Percentiles rank a stretch among this genome's conserved stretches.
Conservation (phyloP, 2,797 vertebrate genomes). For the Acanthurus tractus region DNA sequence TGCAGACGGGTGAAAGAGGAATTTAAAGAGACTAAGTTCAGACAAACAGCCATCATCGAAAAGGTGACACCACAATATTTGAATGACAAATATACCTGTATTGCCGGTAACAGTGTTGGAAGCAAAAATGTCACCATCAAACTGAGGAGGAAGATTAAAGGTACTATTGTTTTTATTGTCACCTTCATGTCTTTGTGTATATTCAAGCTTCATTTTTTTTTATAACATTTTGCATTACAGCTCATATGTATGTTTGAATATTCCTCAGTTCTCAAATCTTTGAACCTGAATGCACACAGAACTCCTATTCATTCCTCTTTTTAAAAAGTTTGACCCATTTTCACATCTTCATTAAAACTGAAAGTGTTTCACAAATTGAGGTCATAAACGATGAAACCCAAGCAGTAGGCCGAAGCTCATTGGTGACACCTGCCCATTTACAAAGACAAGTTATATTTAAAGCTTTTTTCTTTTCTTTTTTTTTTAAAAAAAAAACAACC, state of each 20-base stretch:
- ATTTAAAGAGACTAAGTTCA: conserved; percentile 1
- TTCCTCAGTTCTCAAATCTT: not conserved
- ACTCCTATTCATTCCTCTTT: not conserved
- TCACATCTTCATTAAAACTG: not conserved
- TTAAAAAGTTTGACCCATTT: not conserved
- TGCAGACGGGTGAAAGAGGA: not conserved
- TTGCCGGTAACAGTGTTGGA: conserved; percentile 85
- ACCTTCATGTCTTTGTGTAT: not conserved
- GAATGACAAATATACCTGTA: conserved; percentile 83
- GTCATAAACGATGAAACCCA: not conserved
- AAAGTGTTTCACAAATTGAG: not conserved
- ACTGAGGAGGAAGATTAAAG: conserved; percentile 82
- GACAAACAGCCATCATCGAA: conserved; percentile 57
- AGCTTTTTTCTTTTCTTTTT: not conserved
- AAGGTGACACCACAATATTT: conserved; percentile 84
- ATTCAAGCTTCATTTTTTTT: not conserved
- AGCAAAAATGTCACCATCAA: conserved; percentile 77
- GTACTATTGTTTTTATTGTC: conserved; percentile 66
- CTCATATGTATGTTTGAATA: not conserved
- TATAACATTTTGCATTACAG: not conserved
- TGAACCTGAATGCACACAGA: not conserved
- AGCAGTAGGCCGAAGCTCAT: not conserved
- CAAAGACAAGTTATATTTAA: not conserved
- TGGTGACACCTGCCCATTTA: not conserved
- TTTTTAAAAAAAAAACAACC: not conserved